These are phyloP conservation scores for Zele albiditarsus DNA, from an alignment of 2,888 invertebrate genomes.

Conservation along the genomic window DNA sequence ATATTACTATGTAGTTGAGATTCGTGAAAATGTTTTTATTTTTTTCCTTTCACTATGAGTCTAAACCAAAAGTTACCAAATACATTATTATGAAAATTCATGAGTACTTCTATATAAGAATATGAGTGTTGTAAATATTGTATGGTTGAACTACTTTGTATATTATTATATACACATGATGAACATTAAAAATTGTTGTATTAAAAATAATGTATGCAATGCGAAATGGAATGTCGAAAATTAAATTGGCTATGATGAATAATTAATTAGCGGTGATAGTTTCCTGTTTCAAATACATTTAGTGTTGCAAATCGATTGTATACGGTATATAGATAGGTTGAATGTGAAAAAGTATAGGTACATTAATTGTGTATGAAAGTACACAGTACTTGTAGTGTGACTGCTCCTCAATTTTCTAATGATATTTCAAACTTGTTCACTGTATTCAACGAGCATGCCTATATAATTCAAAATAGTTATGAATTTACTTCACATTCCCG, in stretches of 20 bases:
- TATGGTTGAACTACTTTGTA: not conserved
- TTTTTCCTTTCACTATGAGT: slow-evolving; percentile 6
- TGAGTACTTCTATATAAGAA: not conserved
- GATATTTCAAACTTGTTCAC: not conserved
- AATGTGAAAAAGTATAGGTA: not conserved
- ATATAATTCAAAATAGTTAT: not conserved
- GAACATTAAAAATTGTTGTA: not conserved
- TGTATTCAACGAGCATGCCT: not conserved
- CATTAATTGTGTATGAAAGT: not conserved
- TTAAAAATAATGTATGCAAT: not conserved
- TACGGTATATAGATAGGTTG: not conserved
- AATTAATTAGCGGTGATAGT: not conserved
- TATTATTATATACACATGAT: not conserved
- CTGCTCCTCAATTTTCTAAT: not conserved
- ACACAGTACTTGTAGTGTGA: not conserved
- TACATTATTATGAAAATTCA: slow-evolving; percentile 52
- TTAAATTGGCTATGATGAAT: not conserved
- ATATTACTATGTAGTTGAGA: slow-evolving; percentile 20
- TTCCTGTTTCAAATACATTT: not conserved
- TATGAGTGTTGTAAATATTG: not conserved
- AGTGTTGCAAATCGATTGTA: not conserved
- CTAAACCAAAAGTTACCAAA: slow-evolving; percentile 58
- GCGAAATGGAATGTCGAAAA: not conserved
- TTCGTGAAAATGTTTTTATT: slow-evolving; percentile 26
- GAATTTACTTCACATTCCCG: not conserved